Base-by-base conservation (phyloP, 2,113 vertebrate genomes). In the Lophotis ruficrista region DNA sequence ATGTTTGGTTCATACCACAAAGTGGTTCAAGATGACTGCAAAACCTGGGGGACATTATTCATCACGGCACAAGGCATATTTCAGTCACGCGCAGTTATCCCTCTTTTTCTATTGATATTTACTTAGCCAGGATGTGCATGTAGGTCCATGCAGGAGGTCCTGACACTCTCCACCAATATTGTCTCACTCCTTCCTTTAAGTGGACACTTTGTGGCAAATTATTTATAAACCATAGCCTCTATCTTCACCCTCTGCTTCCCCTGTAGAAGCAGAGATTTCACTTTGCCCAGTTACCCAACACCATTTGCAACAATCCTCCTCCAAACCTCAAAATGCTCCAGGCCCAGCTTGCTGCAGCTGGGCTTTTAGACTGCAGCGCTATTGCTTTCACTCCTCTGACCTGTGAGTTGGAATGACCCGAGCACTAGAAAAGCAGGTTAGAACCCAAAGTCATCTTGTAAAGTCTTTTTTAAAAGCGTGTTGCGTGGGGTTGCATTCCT, bases 401-500 rank as follows among this genome's bases (percentile, higher is more conserved):
- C 43, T 28, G 5, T 24, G 8, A 58, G 7, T 1, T 57, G 28
- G 15, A 56, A 73, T 21, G 24, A 70, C 31, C 24, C 4, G 17
- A 90, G n/a, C 62, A 10, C 75, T 58, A 38, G 68, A 70, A 92
- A 90, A 94, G 45, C 51, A 54, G 56, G 45, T 83, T 69, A 62
- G 64, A 66, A 14, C 15, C 60, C 71, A 13, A 73, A 54, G 43
- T 6, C 64, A 86, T 4, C 41, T 27, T n/a, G 14, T 9, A 23
- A 81, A 62, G 19, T 31, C 13, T 85, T 71, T 54, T 21, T 3
- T 5, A 8, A 69, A 60, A 31, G 18, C 2, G 7, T 9, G 33
- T 51, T 70, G 38, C 10, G 1, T 1, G 33, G 16, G 22, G 7
- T 8, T 65, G 66, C 33, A 6, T 43, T 83, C 20, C 8, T 37